These are phyloP conservation scores for Escarpia spicata DNA, from an alignment of 2,888 invertebrate species.

Conservation along the genomic window DNA sequence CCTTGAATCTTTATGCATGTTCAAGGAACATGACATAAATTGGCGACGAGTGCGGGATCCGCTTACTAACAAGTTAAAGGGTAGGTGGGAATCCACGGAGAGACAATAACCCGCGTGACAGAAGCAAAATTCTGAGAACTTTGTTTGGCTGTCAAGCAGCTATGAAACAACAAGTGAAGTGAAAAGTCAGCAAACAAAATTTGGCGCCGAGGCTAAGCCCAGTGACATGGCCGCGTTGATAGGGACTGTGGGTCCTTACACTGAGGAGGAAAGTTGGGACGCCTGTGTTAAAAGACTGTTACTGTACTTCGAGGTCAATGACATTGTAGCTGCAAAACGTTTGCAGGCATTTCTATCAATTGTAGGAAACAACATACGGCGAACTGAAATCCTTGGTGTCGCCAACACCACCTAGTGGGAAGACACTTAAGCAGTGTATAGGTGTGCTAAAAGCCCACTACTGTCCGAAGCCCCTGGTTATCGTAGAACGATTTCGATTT, in stretches of 20 bases:
- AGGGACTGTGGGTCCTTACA: neutral
- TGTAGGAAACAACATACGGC: neutral
- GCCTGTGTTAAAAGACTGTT: no score
- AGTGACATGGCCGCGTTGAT: neutral
- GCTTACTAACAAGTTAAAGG: neutral
- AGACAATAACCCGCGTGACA: neutral
- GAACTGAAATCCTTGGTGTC: neutral
- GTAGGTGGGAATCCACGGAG: neutral
- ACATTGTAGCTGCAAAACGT: neutral
- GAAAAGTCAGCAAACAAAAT: neutral
- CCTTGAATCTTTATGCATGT: no score
- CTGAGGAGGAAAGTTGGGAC: neutral
- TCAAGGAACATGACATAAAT: neutral
- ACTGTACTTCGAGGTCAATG: no score
- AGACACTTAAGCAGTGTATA: neutral
- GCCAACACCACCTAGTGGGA: neutral
- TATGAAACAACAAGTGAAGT: neutral
- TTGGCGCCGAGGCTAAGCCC: neutral
- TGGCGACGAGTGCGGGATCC: neutral
- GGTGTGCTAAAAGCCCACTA: neutral
- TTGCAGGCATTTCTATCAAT: neutral
- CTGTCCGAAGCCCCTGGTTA: neutral
- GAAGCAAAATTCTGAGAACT: neutral
- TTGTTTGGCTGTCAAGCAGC: neutral
- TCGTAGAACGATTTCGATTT: neutral